Base-by-base conservation (phyloP, 37 sponge, comb jelly and placozoan species). In the Beroe forskalii region DNA sequence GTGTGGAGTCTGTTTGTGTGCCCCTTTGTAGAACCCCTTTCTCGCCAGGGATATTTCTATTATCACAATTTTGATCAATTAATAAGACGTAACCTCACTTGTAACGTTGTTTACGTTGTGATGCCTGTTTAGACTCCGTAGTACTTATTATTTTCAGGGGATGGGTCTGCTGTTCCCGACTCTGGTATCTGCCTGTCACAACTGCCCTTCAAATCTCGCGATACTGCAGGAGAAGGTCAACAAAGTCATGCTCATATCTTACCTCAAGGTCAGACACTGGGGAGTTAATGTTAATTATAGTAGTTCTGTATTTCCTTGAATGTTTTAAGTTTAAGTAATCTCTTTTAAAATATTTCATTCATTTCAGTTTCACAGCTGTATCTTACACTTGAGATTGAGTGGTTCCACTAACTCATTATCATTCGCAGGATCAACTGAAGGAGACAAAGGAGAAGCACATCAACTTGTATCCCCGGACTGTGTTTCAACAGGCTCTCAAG, bases 161-260 rank as follows among this genome's bases (percentile, higher is more conserved):
- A 80, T 80, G 86, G 42, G n/a, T 25, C 55, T 80, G 43, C 27
- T 80, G 55, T 80, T 80, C 48, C 86, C 86, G 4, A 80, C 40
- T 23, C 86, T 80, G 30, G 35, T 80, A 23, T 80, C 86, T n/a
- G 86, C 86, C 0, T 80, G 86, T 44, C 55, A 80, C 31, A 25
- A 25, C 30, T 80, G 86, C 42, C 86, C 86, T 8, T 80, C 86
- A 22, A 80, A 80, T 80, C 24, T 80, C 0, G 86, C 55, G 0
- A 80, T 80, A 12, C 86, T 80, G 8, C 86, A 80, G 35, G 38
- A n/a, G 25, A 41, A 80, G 42, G 86, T 80, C 30, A 80, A 80
- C 86, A 80, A 80, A 80, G 86, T 80, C 4, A 80, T 80, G 86
- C 86, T 80, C 86, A 80, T 80, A 44, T 41, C 86, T 20, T 80